These are phyloP conservation scores for Nasonia oneida DNA, from an alignment of 2,888 invertebrate genomes.

Conservation along the genomic window DNA sequence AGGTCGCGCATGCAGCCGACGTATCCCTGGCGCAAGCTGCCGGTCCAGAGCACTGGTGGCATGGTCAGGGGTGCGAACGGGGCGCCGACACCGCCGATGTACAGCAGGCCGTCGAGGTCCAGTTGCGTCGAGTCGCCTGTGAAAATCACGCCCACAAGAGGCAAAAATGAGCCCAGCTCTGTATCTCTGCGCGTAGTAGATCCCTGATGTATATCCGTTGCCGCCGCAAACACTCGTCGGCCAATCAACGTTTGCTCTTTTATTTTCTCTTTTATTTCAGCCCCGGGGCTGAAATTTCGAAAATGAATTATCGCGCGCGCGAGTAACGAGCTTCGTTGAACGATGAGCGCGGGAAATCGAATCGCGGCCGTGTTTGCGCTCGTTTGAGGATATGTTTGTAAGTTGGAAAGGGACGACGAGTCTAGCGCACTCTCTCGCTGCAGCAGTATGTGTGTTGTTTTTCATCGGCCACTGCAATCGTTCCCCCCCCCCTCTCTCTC, in stretches of 20 bases:
- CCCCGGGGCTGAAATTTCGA: not conserved
- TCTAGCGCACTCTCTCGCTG: too few species aligned
- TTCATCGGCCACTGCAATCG: not conserved
- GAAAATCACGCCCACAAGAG: not conserved
- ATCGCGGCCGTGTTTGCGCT: not conserved
- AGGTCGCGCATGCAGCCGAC: conserved; percentile 96
- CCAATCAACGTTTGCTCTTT: not conserved
- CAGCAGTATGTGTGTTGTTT: not conserved
- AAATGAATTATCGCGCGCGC: not conserved
- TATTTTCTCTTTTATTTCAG: not conserved
- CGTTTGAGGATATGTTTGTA: not conserved
- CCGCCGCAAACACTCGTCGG: not conserved
- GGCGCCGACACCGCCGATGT: conserved; percentile 92
- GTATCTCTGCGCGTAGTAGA: not conserved
- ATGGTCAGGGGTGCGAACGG: conserved; percentile 88
- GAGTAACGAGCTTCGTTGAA: not conserved
- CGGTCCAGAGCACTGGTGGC: conserved; percentile 95
- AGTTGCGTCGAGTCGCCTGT: conserved; percentile 92
- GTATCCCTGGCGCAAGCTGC: conserved; percentile 92
- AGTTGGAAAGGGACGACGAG: not conserved
- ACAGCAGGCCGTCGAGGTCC: conserved; percentile 93
- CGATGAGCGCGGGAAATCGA: not conserved
- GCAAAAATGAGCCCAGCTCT: not conserved
- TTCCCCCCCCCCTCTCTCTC: not conserved
- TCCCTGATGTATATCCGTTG: not conserved